A percentile compares a stretch with the other conserved stretches of the same genome.
These are phyloP conservation scores for Arge pagana DNA, from an alignment of 2,888 invertebrate species.

Conservation along the genomic window DNA sequence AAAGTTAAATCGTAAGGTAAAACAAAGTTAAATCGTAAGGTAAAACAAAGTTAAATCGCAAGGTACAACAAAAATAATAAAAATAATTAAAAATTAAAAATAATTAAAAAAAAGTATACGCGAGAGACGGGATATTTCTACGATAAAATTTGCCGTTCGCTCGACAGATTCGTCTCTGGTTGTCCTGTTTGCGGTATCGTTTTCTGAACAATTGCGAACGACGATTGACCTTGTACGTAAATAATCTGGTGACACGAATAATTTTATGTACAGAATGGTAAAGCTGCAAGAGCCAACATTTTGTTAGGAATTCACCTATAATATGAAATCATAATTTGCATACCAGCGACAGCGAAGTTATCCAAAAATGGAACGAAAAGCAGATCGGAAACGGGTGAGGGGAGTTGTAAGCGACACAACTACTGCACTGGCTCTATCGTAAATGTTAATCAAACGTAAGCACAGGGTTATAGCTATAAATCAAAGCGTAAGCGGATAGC, in stretches of 20 bases:
- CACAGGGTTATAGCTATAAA: slow-evolving; percentile 30
- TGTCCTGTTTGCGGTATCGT: neutral
- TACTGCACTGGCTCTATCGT: slow-evolving; percentile 55
- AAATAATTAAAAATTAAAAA: too few relatives aligned
- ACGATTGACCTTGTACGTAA: slow-evolving; percentile 5
- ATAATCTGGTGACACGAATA: slow-evolving; percentile 8
- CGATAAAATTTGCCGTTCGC: too few relatives aligned
- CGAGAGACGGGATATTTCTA: too few relatives aligned
- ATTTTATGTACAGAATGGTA: slow-evolving; percentile 10
- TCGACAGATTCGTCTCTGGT: neutral
- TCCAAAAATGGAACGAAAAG: slow-evolving; percentile 52
- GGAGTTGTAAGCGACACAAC: slow-evolving; percentile 53
- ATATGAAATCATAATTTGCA: slow-evolving; percentile 47
- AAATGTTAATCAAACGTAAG: slow-evolving; percentile 46
- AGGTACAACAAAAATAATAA: too few relatives aligned
- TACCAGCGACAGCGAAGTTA: slow-evolving; percentile 53
- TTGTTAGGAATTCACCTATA: slow-evolving; percentile 36
- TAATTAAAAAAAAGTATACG: too few relatives aligned
- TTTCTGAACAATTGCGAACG: neutral
- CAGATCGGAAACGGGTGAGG: slow-evolving; percentile 48
- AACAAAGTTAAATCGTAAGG: too few relatives aligned
- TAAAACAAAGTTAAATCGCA: too few relatives aligned
- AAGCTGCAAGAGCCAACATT: slow-evolving; percentile 15
- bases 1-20: too few relatives aligned
- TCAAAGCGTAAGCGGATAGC: slow-evolving; percentile 30